Conservation (phyloP, 2,888 invertebrate species). For the Dendrolimus pini region DNA sequence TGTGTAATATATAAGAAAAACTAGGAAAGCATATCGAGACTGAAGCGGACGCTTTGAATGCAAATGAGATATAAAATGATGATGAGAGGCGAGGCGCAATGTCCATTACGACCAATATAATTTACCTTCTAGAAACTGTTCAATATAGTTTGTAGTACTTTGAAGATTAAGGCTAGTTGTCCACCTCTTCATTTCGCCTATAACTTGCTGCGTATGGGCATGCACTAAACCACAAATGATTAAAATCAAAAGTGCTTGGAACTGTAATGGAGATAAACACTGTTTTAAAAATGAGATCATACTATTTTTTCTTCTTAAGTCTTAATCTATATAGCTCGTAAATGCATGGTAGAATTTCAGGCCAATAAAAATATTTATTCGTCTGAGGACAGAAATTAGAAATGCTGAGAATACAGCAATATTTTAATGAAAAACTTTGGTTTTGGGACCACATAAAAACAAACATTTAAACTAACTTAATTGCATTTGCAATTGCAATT, state of each 20-base stretch:
- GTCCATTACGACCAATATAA: not conserved
- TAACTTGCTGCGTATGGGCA: slow-evolving; percentile 26
- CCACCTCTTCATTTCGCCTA: slow-evolving; percentile 32
- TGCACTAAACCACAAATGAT: slow-evolving; percentile 33
- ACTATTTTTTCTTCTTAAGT: not conserved
- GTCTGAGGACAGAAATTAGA: too few relatives aligned
- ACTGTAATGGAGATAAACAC: slow-evolving; percentile 25
- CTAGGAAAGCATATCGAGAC: not conserved
- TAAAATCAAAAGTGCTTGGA: slow-evolving; percentile 41
- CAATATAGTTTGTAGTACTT: slow-evolving; percentile 41
- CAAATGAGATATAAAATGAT: not conserved
- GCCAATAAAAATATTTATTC: too few relatives aligned
- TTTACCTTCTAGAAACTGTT: slow-evolving; percentile 38
- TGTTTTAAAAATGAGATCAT: not conserved
- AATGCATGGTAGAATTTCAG: too few relatives aligned
- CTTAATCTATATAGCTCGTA: not conserved
- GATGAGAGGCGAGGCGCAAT: not conserved
- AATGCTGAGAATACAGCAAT: too few relatives aligned
- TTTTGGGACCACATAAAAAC: too few relatives aligned
- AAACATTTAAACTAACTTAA: too few relatives aligned
- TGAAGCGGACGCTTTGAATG: not conserved
- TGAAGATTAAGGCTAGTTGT: slow-evolving; percentile 38
- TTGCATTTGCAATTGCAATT: too few relatives aligned
- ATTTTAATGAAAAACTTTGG: too few relatives aligned
- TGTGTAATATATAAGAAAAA: not conserved